Conservation (phyloP, 2,888 invertebrate genomes). For the Heteromurus nitidus region DNA sequence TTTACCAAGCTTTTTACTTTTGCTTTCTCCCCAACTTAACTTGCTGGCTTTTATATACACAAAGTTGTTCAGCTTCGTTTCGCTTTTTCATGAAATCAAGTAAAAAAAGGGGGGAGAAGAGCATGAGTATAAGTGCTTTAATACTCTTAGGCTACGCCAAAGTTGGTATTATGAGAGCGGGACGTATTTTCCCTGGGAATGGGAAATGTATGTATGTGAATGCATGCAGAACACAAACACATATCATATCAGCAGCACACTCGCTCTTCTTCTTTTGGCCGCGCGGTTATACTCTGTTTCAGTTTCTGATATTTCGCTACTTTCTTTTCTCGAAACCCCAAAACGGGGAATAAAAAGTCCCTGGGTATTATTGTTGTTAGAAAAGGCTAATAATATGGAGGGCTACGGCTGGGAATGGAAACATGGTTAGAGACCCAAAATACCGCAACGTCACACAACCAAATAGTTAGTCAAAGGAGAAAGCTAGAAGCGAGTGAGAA, state of each 20-base stretch:
- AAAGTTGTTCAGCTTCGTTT: constrained; percentile 37
- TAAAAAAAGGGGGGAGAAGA: constrained; percentile 22
- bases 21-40: constrained; percentile 15
- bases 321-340: constrained; percentile 22
- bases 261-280: not conserved
- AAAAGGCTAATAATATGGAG: constrained; percentile 46
- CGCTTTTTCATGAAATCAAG: constrained; percentile 43
- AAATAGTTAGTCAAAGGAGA: constrained; percentile 25
- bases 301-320: not conserved
- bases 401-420: constrained; percentile 24
- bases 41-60: constrained; percentile 31
- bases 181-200: not conserved
- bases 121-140: constrained; percentile 43
- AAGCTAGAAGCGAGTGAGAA: constrained; percentile 5
- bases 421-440: constrained; percentile 38
- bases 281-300: constrained; percentile 9
- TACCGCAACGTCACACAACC: constrained; percentile 46
- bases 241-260: constrained; percentile 4
- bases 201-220: not conserved
- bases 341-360: constrained; percentile 55
- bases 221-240: not conserved
- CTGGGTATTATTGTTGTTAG: constrained; percentile 47
- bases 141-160: constrained; percentile 13
- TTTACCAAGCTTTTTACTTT: constrained; percentile 3
- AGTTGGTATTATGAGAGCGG: constrained; percentile 26